Evolutionary conservation across 2,113 vertebrate species (phyloP), one percentile per base, ranked within the genome.

Genomic region (Struthio camelus): DNA sequence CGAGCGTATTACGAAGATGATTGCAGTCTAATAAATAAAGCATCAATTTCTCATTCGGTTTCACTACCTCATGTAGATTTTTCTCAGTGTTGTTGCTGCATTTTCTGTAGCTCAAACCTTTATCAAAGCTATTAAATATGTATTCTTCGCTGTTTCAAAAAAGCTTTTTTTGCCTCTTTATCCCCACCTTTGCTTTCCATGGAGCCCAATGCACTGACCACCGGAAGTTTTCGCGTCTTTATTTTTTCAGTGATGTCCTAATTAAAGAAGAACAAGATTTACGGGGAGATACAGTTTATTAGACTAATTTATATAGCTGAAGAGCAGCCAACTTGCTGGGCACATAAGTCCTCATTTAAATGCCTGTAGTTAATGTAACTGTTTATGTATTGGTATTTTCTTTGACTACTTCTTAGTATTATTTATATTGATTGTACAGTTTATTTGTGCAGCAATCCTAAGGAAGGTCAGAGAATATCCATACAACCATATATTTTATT

Each of bases 21-120:
- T 82, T 89, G 77, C 94, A 92, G 69, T 67, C 38, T 94, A 96
- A 97, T 92, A 97, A 98, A 97, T 67, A 92, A 88, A 90, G 92
- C 69, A 95, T 89, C 91, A 75, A 94, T 95, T 92, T 20, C 93
- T 96, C 85, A 92, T 46, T 86, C 93, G 4, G 84, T 80, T 89
- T 36, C 94, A 85, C 84, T 73, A 87, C 85, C 71, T 93, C 85
- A 38, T 34, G 76, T 3, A 19, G 93, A 56, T 17, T 32, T 89
- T 93, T 53, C 84, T 95, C 93, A 8, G 75, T 64, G 69, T 81
- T 87, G 78, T 80, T 17, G 73, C 91, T 91, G 94, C 91, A 89
- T 89, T 77, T 36, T 58, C 48, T 62, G 84, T 32, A 46, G 42
- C 93, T 73, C 78, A n/a, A 82, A 75, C 58, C 93, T 93, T 92